Base-by-base conservation (phyloP, 2,113 vertebrate genomes). In the Platichthys stellatus region DNA sequence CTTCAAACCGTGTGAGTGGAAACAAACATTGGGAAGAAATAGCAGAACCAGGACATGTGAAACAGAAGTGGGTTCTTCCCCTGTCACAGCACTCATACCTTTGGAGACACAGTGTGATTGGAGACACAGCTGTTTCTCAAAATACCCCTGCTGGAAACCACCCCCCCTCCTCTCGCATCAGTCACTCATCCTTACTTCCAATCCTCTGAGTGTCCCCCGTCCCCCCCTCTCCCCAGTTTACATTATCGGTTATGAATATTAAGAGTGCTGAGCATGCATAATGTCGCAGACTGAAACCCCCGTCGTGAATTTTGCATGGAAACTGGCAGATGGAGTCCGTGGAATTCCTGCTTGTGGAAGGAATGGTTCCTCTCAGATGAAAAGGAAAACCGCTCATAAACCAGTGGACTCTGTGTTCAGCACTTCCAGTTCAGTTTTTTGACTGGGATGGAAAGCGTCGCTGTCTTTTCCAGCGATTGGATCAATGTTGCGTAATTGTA, bases 131-230 rank as follows among this genome's bases (percentile, higher is more conserved):
- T 91, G 86, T 80, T 89, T 90, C 92, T 92, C 85, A 93, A 93
- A 95, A 94, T 94, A 93, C 87, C 82, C 82, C 61, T 57, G 71
- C 74, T 69, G 89, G 93, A 88, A 93, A 90, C 5, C 81, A 89
- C 93, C 93, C 83, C 93, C 82, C 72, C 63, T 2, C 69, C 63
- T 2, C 69, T 24, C 53, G 81, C 23, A 72, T 78, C 67, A 69
- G 65, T 80, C 72, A 53, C 70, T 78, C 63, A 63, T 72, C 53
- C 59, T 56, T n/a, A 45, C 67, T 77, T 65, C 63, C 67, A 72
- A 0, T 31, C 63, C 49, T n/a, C 31, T 38, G 45, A 69, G 60
- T 72, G 23, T 51, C 47, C 62, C 60, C 21, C 62, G 47, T n/a
- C 57, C 21, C 63, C 38, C 38, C 12, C 13, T 24, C 53, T 5